Conservation (phyloP, 2,797 vertebrate genomes). For the Chloroceryle amazona region DNA sequence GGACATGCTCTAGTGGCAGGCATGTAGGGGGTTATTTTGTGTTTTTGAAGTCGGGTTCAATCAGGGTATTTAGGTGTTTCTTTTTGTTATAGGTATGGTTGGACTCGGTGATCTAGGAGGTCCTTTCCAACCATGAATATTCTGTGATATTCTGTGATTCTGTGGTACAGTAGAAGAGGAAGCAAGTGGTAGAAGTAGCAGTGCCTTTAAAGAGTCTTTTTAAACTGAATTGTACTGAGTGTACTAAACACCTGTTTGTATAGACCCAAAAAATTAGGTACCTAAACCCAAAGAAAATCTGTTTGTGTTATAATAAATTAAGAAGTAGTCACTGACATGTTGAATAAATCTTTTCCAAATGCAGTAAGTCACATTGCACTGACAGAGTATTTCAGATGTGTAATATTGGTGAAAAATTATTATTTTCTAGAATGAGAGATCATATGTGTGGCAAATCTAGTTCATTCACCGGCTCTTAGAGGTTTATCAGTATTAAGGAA, state of each 20-base stretch:
- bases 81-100: too few species aligned
- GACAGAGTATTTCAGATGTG: not conserved
- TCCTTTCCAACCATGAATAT: too few species aligned
- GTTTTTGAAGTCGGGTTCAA: too few species aligned
- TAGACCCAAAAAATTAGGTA: not conserved
- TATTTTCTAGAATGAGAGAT: not conserved
- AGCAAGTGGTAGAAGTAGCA: not conserved
- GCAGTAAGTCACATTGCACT: not conserved
- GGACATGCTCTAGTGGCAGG: too few species aligned
- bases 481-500: not conserved
- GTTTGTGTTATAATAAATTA: not conserved
- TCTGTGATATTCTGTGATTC: not conserved
- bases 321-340: not conserved
- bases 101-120: too few species aligned
- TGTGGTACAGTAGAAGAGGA: not conserved
- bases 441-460: not conserved
- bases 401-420: not conserved
- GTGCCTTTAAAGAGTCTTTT: not conserved
- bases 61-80: too few species aligned
- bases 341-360: not conserved
- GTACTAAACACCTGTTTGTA: not conserved
- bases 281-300: not conserved
- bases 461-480: not conserved
- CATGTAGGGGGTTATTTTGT: too few species aligned
- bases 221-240: not conserved